Percentiles rank a stretch among this genome's conserved stretches.
Evolutionary conservation across 1,140 invertebrate genomes (phyloP).

Genomic region (Andrena cerasifolii): DNA sequence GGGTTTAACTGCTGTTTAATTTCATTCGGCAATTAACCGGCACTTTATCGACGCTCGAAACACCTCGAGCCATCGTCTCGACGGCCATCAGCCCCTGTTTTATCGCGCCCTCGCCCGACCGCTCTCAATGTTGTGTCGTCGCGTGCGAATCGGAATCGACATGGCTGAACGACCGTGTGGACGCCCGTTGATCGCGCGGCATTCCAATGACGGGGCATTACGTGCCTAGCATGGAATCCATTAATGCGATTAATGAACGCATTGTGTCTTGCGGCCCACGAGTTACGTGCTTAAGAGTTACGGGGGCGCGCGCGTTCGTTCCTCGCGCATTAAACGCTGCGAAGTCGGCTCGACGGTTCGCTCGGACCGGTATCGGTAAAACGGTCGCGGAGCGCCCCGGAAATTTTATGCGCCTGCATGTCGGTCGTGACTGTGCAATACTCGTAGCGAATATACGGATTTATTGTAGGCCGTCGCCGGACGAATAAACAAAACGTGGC

Average conservation of each 20-base stretch:
- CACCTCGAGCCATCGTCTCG: constrained; percentile 57
- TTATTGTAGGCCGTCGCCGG: constrained; percentile 2
- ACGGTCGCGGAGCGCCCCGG: background rate
- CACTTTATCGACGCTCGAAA: constrained; percentile 76
- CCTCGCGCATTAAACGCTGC: background rate
- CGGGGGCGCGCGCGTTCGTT: background rate
- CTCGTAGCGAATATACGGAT: background rate
- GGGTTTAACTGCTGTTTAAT: constrained; percentile 80
- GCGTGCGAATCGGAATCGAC: constrained; percentile 39
- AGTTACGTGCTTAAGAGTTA: constrained; percentile 44
- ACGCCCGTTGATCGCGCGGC: constrained; percentile 36
- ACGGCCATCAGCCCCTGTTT: constrained; percentile 50
- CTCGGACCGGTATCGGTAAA: background rate
- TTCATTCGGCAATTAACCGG: constrained; percentile 79
- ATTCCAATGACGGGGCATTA: constrained; percentile 51
- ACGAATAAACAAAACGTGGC: constrained; percentile 7
- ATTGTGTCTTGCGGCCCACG: constrained; percentile 48
- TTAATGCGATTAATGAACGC: constrained; percentile 54
- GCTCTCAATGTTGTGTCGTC: constrained; percentile 37
- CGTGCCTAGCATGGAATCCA: constrained; percentile 49
- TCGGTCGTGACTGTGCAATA: too few species aligned
- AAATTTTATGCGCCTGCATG: background rate
- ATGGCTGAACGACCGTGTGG: constrained; percentile 10
- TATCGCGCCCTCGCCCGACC: constrained; percentile 23
- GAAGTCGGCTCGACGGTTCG: background rate